A percentile compares a stretch with the other conserved stretches of the same genome.
Evolutionary conservation across 2,797 vertebrate species (phyloP).

Genomic region (Cossypha heuglini): DNA sequence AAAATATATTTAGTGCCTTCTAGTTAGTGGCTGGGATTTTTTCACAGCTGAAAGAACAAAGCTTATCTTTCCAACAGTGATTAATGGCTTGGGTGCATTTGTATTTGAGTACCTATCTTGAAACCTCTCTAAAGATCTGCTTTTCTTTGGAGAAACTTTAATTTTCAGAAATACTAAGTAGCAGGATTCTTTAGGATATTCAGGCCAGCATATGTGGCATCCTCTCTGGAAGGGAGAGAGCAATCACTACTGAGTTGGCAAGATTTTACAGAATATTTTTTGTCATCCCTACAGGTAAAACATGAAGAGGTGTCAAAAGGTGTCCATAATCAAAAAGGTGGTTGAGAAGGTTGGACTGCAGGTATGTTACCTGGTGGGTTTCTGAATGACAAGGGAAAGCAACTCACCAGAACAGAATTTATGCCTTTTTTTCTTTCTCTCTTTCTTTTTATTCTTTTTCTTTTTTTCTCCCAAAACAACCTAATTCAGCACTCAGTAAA

Average conservation of each 20-base stretch:
- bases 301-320: slow-evolving; percentile 62
- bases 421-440: too few species aligned
- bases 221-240: neutral
- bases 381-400: neutral
- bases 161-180: neutral
- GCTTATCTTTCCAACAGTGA: neutral
- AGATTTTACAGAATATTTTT: neutral
- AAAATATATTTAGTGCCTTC: neutral
- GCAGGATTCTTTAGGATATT: neutral
- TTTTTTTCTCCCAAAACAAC: fast-evolving
- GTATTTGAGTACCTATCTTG: neutral
- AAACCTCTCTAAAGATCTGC: neutral
- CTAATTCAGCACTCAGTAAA: neutral
- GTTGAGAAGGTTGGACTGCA: neutral
- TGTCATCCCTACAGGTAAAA: slow-evolving; percentile 68
- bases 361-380: neutral
- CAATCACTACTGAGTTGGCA: neutral
- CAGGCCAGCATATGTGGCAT: neutral
- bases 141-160: neutral
- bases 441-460: neutral
- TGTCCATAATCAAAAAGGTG: neutral
- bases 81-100: neutral
- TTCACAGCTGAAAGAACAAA: neutral
- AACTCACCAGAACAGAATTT: neutral
- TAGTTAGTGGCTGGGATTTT: neutral